Evolutionary conservation across 2,113 vertebrate genomes (phyloP).

Genomic region (Lethenteron reissneri): DNA sequence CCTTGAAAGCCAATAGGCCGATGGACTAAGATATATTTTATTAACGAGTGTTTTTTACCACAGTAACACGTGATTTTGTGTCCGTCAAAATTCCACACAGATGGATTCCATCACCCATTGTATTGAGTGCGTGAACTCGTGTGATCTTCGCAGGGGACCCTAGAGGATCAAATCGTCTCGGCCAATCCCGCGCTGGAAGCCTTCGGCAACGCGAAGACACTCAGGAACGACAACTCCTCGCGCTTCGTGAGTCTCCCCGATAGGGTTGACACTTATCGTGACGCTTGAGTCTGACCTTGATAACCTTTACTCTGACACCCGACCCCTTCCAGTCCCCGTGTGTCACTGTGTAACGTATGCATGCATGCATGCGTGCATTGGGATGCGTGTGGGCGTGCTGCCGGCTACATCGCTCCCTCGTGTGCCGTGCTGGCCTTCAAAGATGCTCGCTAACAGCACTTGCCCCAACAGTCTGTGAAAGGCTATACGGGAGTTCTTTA

Average conservation of each 20-base stretch:
- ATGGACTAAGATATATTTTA: no score
- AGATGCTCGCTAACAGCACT: no score
- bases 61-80: no score
- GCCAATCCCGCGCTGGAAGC: slow-evolving; percentile 44
- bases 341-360: background rate
- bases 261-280: background rate
- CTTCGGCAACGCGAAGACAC: slow-evolving; percentile 54
- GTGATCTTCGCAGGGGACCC: slow-evolving; percentile 32
- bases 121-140: slow-evolving; percentile 3
- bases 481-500: background rate
- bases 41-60: no score
- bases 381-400: no score
- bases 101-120: no score
- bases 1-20: no score
- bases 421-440: no score
- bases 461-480: background rate
- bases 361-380: no score
- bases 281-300: no score
- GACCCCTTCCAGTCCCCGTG: background rate
- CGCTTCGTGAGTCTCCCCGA: slow-evolving; percentile 36
- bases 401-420: no score
- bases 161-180: slow-evolving; percentile 47
- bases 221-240: slow-evolving; percentile 60
- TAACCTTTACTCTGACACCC: background rate
- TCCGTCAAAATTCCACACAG: no score